Percentiles rank a stretch among this genome's conserved stretches.
phyloP scores from a whole-genome alignment of 2,797 vertebrate genomes.

The Myripristis murdjan region DNA sequence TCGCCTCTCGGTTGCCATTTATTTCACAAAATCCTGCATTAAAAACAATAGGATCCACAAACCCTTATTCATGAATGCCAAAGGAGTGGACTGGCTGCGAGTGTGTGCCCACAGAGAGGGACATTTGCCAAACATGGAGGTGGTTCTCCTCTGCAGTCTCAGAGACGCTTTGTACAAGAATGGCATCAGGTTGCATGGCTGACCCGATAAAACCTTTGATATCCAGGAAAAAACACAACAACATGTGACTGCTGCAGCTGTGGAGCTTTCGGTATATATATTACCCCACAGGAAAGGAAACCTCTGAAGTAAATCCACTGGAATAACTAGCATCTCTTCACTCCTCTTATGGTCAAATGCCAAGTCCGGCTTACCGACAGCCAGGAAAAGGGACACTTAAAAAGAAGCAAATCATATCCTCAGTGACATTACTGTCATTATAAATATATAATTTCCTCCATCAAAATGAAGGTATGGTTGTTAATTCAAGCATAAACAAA shows the following conservation, averaged over 20 bases:
- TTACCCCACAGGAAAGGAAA: slow-evolving; percentile 37
- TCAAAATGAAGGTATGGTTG: neutral
- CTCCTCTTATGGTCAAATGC: neutral
- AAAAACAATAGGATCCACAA: slow-evolving; percentile 13
- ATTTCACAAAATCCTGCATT: slow-evolving; percentile 24
- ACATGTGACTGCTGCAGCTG: slow-evolving; percentile 32
- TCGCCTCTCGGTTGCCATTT: slow-evolving; percentile 30
- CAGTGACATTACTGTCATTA: neutral
- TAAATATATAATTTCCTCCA: neutral
- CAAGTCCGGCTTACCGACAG: neutral
- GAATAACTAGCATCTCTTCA: slow-evolving; percentile 33
- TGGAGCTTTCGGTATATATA: neutral
- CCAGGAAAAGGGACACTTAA: neutral
- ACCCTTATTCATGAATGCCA: neutral
- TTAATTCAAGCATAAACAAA: neutral
- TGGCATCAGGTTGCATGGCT: slow-evolving; percentile 33
- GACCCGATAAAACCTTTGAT: slow-evolving; percentile 43
- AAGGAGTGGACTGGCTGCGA: slow-evolving; percentile 17
- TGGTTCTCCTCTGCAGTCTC: slow-evolving; percentile 28
- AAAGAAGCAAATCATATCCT: slow-evolving; percentile 1
- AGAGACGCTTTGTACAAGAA: slow-evolving; percentile 37
- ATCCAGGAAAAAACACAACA: slow-evolving; percentile 23
- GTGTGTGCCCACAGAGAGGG: slow-evolving; percentile 3
- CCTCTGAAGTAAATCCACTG: slow-evolving; percentile 37
- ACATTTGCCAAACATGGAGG: slow-evolving; percentile 51